Conservation (phyloP, 2,888 invertebrate species). For the Drosophila merina region DNA sequence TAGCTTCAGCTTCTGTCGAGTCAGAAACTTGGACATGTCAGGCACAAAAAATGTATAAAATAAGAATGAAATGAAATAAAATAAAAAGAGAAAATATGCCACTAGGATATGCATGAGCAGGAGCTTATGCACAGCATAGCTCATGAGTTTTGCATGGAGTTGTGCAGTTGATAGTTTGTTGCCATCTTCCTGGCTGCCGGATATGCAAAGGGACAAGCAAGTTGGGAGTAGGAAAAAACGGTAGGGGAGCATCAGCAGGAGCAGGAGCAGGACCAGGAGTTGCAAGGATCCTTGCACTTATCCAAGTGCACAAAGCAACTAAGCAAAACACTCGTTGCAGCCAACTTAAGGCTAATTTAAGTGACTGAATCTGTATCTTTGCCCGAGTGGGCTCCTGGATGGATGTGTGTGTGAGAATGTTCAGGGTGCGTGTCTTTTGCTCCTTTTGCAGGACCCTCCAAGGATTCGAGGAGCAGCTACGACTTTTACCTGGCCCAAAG, state of each 20-base stretch:
- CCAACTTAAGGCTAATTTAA: conserved; percentile 75
- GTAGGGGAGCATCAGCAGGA: neutral
- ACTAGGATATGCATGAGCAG: conserved; percentile 71
- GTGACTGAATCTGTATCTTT: conserved; percentile 56
- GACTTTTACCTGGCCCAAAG: conserved; percentile 48
- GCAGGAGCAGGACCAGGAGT: conserved; percentile 3
- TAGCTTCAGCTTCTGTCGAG: conserved; percentile 51
- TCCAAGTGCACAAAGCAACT: conserved; percentile 69
- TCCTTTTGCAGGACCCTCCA: conserved; percentile 26
- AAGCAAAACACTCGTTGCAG: conserved; percentile 77
- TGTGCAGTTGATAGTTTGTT: conserved; percentile 42
- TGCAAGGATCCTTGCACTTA: conserved; percentile 55
- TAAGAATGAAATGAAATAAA: conserved; percentile 11
- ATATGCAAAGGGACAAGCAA: conserved; percentile 25
- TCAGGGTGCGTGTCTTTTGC: conserved; percentile 50
- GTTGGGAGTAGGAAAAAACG: conserved; percentile 1
- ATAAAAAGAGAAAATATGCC: conserved; percentile 55
- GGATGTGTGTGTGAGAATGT: conserved; percentile 7
- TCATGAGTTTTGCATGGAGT: conserved; percentile 49
- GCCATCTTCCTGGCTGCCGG: conserved; percentile 7
- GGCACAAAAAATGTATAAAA: conserved; percentile 10
- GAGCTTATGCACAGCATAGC: conserved; percentile 50
- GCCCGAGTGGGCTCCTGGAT: conserved; percentile 13
- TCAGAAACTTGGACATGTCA: conserved; percentile 68
- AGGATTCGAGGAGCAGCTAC: conserved; percentile 17